Evolutionary conservation across 2,113 vertebrate genomes (phyloP).

Genomic region (Lepus timidus): DNA sequence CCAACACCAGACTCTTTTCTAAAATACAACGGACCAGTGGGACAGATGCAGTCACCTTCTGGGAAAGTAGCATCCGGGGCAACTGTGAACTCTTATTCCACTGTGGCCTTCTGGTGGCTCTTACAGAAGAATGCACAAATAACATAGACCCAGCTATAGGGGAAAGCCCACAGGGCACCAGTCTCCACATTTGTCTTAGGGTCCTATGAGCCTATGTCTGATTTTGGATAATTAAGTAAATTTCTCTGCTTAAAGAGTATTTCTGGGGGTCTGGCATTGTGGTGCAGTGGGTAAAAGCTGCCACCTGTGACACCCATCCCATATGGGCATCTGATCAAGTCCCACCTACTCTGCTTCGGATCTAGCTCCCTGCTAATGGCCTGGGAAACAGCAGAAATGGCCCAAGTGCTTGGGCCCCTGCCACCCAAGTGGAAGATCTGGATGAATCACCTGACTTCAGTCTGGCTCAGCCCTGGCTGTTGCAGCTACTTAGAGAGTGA

Average conservation of each 20-base stretch:
- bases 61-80: background rate
- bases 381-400: no score
- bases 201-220: background rate
- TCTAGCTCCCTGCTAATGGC: no score
- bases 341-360: no score
- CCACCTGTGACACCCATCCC: no score
- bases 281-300: no score
- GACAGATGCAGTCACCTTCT: slow-evolving; percentile 41
- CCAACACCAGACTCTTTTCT: background rate
- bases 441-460: no score
- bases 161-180: background rate
- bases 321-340: no score
- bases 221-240: slow-evolving; percentile 15
- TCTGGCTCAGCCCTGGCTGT: no score
- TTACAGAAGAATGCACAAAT: background rate
- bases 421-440: no score
- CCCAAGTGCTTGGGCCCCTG: no score
- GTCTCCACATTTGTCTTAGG: background rate
- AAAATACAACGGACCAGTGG: background rate
- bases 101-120: slow-evolving; percentile 18
- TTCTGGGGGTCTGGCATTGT: no score
- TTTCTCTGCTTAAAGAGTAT: slow-evolving; percentile 17
- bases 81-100: background rate
- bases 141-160: background rate
- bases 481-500: no score